phyloP scores from a whole-genome alignment of 2,797 vertebrate genomes.

The Leuciscus waleckii region DNA sequence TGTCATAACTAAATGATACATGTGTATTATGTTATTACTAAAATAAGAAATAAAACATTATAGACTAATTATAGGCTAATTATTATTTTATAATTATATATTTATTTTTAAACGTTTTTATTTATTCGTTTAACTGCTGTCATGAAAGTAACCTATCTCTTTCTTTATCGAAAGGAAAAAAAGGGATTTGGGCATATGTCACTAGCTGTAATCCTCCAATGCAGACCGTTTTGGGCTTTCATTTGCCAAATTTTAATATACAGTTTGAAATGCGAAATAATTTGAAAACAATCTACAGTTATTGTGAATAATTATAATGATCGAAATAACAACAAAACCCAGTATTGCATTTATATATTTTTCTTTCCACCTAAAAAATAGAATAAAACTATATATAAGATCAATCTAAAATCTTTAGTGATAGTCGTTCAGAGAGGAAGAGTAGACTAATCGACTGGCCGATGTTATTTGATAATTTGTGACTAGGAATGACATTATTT shows the following conservation, averaged over 20 bases:
- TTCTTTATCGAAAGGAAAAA: background rate
- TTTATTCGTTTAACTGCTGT: background rate
- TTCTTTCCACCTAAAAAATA: background rate
- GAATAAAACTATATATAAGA: background rate
- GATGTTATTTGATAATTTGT: slow-evolving; percentile 18
- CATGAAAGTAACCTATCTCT: background rate
- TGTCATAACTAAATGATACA: background rate
- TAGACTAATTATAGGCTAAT: background rate
- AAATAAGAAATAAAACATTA: background rate
- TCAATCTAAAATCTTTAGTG: background rate
- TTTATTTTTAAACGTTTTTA: background rate
- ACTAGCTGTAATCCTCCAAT: background rate
- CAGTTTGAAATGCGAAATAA: background rate
- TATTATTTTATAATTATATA: background rate
- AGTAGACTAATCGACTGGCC: background rate
- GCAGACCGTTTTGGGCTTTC: background rate
- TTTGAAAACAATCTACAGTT: background rate
- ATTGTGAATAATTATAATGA: background rate
- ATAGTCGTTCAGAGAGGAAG: background rate
- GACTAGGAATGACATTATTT: slow-evolving; percentile 29
- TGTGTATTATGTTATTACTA: background rate
- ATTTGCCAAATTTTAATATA: background rate
- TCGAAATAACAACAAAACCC: background rate
- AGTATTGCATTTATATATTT: background rate
- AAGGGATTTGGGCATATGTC: background rate